These are phyloP conservation scores for Dinoponera quadriceps DNA, from an alignment of 1,140 invertebrate genomes.

Conservation along the genomic window DNA sequence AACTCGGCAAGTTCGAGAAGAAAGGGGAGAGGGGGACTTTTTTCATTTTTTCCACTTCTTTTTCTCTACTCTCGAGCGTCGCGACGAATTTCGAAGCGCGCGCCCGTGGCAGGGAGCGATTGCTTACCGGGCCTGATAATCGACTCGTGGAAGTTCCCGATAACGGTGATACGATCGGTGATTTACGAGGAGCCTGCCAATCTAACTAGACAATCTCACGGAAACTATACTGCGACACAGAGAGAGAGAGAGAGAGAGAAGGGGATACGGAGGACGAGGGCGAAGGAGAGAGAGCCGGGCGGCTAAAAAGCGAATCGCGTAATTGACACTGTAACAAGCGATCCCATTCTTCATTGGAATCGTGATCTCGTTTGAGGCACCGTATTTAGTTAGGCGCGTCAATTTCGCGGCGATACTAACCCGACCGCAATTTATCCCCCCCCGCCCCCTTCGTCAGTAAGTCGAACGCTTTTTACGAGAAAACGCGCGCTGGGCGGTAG, in stretches of 20 bases:
- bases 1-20: too few species aligned
- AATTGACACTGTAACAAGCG: slow-evolving; percentile 63
- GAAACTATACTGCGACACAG: slow-evolving; percentile 17
- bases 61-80: too few species aligned
- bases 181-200: slow-evolving; percentile 43
- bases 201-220: slow-evolving; percentile 39
- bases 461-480: slow-evolving; percentile 61
- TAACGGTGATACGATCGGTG: slow-evolving; percentile 31
- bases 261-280: too few species aligned
- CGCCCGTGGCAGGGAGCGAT: not conserved
- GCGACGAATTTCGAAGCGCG: not conserved
- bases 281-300: not conserved
- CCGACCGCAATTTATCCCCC: not conserved
- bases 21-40: slow-evolving; percentile 25
- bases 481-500: not conserved
- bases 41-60: slow-evolving; percentile 16
- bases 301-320: slow-evolving; percentile 48
- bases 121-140: slow-evolving; percentile 32
- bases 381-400: slow-evolving; percentile 66
- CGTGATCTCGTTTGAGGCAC: slow-evolving; percentile 29
- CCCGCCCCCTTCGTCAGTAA: not conserved
- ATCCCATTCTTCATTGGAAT: slow-evolving; percentile 64
- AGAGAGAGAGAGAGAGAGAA: too few species aligned
- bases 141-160: slow-evolving; percentile 40
- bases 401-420: slow-evolving; percentile 17